phyloP scores from a whole-genome alignment of 2,888 invertebrate genomes.

The Epistrophella euchroma region DNA sequence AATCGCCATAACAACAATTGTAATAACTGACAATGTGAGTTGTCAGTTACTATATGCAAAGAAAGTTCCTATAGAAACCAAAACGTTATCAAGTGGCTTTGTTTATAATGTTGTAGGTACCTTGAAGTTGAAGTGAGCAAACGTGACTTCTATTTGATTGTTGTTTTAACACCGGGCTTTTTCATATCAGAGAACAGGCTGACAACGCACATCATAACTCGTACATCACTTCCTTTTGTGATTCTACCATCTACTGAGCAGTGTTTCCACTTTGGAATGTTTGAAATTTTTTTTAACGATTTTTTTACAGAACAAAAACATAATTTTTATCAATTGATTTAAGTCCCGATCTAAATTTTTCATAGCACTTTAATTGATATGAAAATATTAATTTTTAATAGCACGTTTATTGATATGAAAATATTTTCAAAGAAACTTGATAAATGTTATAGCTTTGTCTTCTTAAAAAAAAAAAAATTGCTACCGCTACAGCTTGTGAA shows the following conservation, averaged over 20 bases:
- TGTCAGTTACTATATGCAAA: conserved; percentile 5
- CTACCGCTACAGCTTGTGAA: no score
- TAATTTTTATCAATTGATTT: no score
- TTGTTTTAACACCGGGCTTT: conserved; percentile 53
- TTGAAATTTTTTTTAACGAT: neutral
- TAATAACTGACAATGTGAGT: conserved; percentile 32
- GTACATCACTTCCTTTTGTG: conserved; percentile 24
- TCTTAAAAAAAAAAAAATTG: no score
- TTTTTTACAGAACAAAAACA: no score
- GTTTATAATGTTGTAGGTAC: neutral
- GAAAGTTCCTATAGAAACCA: conserved; percentile 20
- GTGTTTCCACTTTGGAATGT: conserved; percentile 1
- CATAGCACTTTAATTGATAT: no score
- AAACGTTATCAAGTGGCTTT: conserved; percentile 23
- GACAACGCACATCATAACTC: conserved; percentile 48
- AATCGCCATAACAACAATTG: conserved; percentile 19
- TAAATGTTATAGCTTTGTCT: no score
- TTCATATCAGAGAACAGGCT: conserved; percentile 31
- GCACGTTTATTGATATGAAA: no score
- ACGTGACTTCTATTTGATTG: conserved; percentile 71
- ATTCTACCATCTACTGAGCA: neutral
- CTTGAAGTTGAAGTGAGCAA: conserved; percentile 52
- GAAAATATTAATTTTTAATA: no score
- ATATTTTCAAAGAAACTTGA: no score
- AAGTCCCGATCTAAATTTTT: no score